phyloP scores from a whole-genome alignment of 2,888 invertebrate species.

The Pherbina coryleti region DNA sequence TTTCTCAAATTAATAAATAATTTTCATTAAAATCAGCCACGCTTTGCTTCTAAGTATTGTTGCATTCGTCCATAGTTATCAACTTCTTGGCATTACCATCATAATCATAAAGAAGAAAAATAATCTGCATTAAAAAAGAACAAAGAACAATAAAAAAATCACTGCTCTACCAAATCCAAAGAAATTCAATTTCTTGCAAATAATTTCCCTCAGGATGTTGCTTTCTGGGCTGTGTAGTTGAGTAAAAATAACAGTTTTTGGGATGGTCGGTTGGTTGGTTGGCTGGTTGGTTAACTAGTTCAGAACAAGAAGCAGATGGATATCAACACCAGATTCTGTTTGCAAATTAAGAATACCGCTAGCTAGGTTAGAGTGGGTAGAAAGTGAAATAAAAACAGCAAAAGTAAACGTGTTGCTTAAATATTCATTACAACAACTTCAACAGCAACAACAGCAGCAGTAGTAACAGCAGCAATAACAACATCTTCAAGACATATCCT shows the following conservation, averaged over 20 bases:
- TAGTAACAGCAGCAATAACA: too few relatives aligned
- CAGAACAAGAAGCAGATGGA: not conserved
- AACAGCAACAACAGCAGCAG: too few relatives aligned
- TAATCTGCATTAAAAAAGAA: not conserved
- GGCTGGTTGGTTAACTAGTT: not conserved
- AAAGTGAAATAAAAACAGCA: not conserved
- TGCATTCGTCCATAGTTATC: not conserved
- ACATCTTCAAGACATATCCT: too few relatives aligned
- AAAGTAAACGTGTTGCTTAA: not conserved
- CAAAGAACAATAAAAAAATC: not conserved
- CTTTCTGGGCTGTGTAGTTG: not conserved
- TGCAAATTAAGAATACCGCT: too few relatives aligned
- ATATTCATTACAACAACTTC: not conserved
- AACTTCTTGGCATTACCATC: not conserved
- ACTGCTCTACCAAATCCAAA: not conserved
- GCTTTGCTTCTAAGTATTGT: not conserved
- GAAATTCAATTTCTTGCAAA: slow-evolving; percentile 9
- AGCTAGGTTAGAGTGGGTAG: too few relatives aligned
- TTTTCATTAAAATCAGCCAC: not conserved
- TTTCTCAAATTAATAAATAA: not conserved
- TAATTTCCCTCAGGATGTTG: not conserved
- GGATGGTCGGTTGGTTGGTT: not conserved
- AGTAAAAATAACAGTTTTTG: not conserved
- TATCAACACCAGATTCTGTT: not conserved
- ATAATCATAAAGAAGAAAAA: not conserved